These are phyloP conservation scores for Rhineura floridana DNA, from an alignment of 2,113 vertebrate genomes.

Conservation along the genomic window DNA sequence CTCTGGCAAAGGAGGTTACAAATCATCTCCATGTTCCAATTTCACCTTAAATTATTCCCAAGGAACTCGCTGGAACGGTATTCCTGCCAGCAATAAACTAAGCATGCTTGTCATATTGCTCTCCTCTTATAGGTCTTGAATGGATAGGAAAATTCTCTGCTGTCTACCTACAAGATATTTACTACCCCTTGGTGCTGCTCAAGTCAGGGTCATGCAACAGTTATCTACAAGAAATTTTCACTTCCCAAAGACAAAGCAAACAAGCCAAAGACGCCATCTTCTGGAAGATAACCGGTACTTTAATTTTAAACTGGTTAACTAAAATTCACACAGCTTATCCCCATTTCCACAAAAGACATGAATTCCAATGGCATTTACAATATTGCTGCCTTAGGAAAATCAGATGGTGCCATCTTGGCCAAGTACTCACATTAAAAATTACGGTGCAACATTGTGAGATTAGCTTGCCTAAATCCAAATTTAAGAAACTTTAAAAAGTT, in stretches of 20 bases:
- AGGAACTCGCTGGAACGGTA: not conserved
- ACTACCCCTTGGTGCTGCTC: not conserved
- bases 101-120: not conserved
- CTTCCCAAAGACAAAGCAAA: not conserved
- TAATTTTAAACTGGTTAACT: not conserved
- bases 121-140: not conserved
- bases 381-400: not conserved
- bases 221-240: not conserved
- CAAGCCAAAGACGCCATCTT: conserved; percentile 61
- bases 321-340: not conserved
- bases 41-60: not conserved
- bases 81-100: not conserved
- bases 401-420: not conserved
- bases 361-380: not conserved
- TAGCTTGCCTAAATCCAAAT: not conserved
- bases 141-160: not conserved
- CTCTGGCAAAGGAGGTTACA: not conserved
- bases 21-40: not conserved
- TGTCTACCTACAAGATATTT: not conserved
- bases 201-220: not conserved
- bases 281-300: conserved; percentile 53
- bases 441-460: not conserved
- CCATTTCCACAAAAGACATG: not conserved
- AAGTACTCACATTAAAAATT: not conserved
- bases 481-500: not conserved